Conservation (phyloP, 1,140 invertebrate species). For the Polypedilum vanderplanki region DNA sequence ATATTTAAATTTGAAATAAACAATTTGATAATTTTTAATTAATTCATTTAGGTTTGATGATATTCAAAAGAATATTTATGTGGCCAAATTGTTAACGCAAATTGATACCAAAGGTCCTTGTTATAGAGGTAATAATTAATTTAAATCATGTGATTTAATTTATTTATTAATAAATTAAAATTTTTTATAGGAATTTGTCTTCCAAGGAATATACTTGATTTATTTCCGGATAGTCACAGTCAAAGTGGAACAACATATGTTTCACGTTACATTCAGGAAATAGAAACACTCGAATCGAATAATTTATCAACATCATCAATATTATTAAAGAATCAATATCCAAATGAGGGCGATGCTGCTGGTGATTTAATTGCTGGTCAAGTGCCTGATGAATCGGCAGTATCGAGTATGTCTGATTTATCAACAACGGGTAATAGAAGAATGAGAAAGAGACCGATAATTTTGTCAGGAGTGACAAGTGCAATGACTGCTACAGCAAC, state of each 20-base stretch:
- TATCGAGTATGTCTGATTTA: constrained; percentile 36
- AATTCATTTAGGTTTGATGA: neutral
- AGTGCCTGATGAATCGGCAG: neutral
- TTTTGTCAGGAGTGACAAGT: neutral
- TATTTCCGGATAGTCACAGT: constrained; percentile 55
- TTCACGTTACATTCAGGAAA: constrained; percentile 41
- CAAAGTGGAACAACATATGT: constrained; percentile 40
- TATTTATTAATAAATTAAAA: constrained; percentile 33
- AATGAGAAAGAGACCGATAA: constrained; percentile 31
- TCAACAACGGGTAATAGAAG: constrained; percentile 38
- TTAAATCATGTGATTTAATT: neutral
- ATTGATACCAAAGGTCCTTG: constrained; percentile 40
- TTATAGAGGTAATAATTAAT: constrained; percentile 36
- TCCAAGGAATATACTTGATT: constrained; percentile 56
- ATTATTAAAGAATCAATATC: constrained; percentile 40
- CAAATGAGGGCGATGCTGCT: constrained; percentile 38
- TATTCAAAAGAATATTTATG: constrained; percentile 27
- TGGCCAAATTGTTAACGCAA: constrained; percentile 31
- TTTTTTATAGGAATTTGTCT: constrained; percentile 74
- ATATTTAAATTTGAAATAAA: too few relatives aligned
- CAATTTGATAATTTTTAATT: too few relatives aligned
- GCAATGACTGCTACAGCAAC: neutral
- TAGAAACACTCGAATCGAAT: constrained; percentile 38
- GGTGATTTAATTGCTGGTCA: neutral
- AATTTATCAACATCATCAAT: constrained; percentile 35